phyloP scores from a whole-genome alignment of 2,888 invertebrate species.

The Caenorhabditis sp. region DNA sequence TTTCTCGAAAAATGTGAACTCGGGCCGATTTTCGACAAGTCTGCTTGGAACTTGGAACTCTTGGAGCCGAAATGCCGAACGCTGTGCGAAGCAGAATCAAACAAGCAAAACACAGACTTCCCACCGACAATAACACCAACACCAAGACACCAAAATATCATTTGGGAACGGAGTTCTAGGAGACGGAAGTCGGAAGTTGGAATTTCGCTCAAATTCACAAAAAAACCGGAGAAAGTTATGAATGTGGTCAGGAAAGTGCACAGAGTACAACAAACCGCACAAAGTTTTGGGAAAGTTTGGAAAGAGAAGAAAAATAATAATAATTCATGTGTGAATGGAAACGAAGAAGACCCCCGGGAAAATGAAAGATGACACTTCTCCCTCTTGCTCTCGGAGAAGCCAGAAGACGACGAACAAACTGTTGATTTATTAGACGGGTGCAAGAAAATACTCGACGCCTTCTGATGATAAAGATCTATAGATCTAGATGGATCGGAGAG shows the following conservation, averaged over 20 bases:
- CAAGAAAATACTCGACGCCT: too few species aligned
- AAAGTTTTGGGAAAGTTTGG: slow-evolving; percentile 13
- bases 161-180: too few species aligned
- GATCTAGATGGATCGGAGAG: background rate
- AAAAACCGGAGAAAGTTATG: background rate
- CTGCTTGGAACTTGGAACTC: too few species aligned
- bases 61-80: too few species aligned
- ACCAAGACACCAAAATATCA: too few species aligned
- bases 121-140: too few species aligned
- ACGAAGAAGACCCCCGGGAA: slow-evolving; percentile 32
- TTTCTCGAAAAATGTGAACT: too few species aligned
- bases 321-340: slow-evolving; percentile 44
- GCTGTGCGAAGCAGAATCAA: too few species aligned
- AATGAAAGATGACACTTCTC: slow-evolving; percentile 30
- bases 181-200: too few species aligned
- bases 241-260: slow-evolving; percentile 12
- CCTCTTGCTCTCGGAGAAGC: background rate
- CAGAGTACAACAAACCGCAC: slow-evolving; percentile 10
- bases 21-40: too few species aligned
- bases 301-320: slow-evolving; percentile 14
- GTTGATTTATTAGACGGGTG: slow-evolving; percentile 7
- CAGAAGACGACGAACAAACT: background rate
- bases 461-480: too few species aligned
- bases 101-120: too few species aligned
- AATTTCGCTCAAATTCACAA: background rate